Evolutionary conservation across 2,888 invertebrate species (phyloP).

Genomic region (Cosmopolites sordidus): DNA sequence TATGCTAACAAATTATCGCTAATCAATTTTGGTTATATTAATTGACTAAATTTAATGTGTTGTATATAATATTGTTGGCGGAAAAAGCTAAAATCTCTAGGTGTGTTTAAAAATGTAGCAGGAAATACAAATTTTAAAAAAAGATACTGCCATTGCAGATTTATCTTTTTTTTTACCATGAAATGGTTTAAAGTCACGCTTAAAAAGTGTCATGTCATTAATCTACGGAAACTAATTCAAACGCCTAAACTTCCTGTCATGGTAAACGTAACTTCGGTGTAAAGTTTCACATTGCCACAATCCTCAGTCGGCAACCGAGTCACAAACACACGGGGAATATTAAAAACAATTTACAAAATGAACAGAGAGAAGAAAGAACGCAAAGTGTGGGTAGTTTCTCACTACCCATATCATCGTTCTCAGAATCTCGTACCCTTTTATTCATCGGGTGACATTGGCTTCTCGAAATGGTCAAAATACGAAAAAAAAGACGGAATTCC

Average conservation of each 20-base stretch:
- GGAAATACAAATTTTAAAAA: background rate
- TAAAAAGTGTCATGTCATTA: conserved; percentile 23
- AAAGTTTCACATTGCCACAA: background rate
- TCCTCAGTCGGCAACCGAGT: no score
- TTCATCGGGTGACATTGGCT: conserved; percentile 8
- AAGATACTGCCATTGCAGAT: background rate
- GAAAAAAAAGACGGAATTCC: conserved; percentile 1
- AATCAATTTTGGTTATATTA: no score
- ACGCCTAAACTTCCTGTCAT: conserved; percentile 30
- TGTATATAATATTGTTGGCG: no score
- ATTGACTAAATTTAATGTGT: no score
- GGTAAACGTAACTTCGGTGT: background rate
- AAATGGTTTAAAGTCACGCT: background rate
- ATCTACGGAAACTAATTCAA: conserved; percentile 32
- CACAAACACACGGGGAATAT: background rate
- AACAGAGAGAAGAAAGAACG: background rate
- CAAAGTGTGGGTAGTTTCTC: background rate
- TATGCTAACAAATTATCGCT: no score
- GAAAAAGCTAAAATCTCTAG: no score
- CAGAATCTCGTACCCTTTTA: conserved; percentile 5
- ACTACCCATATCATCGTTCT: conserved; percentile 13
- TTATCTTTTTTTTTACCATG: background rate
- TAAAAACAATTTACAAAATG: conserved; percentile 7
- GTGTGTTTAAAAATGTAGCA: no score
- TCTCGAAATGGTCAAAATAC: conserved; percentile 3